Conservation (phyloP, 2,888 invertebrate species). For the Cheilosia grossa region DNA sequence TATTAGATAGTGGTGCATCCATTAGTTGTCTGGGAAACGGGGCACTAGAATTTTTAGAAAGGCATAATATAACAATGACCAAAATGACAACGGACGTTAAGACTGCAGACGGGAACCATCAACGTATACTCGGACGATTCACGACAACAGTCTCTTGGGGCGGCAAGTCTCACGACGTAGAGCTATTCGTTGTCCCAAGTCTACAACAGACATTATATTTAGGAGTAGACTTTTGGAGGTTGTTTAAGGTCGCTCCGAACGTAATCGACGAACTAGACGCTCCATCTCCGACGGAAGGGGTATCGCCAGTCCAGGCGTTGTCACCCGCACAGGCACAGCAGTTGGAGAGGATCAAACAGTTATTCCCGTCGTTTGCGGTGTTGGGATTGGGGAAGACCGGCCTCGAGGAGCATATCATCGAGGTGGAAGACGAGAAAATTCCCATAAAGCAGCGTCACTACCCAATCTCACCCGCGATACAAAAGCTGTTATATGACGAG, state of each 20-base stretch:
- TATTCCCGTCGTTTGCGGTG: conserved; percentile 1
- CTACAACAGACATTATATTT: background rate
- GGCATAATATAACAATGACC: background rate
- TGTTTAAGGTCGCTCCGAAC: conserved; percentile 1
- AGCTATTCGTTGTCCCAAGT: background rate
- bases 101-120: background rate
- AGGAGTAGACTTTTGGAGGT: background rate
- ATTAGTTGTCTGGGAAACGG: conserved; percentile 18
- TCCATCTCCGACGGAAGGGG: background rate
- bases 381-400: conserved; percentile 2
- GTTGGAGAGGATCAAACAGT: too few relatives aligned
- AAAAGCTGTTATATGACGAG: conserved; percentile 30
- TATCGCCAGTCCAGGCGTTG: background rate
- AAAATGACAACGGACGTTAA: background rate
- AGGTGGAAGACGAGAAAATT: conserved; percentile 15
- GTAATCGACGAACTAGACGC: background rate
- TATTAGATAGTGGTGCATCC: conserved; percentile 20
- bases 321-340: background rate
- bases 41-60: background rate
- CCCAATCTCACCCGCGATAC: conserved; percentile 22
- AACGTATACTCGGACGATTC: background rate
- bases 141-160: conserved; percentile 9
- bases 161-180: background rate
- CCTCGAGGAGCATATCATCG: conserved; percentile 13
- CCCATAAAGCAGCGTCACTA: conserved; percentile 23